Evolutionary conservation across 2,797 vertebrate genomes (phyloP).

Genomic region (Liparis tanakae): DNA sequence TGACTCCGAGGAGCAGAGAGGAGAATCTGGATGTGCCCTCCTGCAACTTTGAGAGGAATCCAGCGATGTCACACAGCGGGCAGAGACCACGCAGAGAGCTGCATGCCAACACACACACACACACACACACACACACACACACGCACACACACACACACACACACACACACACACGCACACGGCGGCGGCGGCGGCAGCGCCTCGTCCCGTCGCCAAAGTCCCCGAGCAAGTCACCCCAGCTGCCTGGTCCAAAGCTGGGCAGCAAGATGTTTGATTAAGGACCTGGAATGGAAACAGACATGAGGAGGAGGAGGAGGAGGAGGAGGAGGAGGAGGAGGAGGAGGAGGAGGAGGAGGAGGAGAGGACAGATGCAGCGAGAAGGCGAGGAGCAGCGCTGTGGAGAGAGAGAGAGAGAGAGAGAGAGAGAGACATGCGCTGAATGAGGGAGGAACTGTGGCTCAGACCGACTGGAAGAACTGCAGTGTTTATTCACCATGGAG

Average conservation of each 20-base stretch:
- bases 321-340: conserved; percentile 51
- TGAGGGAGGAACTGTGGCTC: conserved; percentile 61
- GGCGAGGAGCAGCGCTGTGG: conserved; percentile 65
- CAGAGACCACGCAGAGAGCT: conserved; percentile 50
- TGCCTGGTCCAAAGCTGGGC: conserved; percentile 60
- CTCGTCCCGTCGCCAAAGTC: conserved; percentile 70
- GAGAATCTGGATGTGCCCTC: conserved; percentile 35
- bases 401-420: conserved; percentile 56
- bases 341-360: conserved; percentile 45
- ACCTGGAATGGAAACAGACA: conserved; percentile 49
- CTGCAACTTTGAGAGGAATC: conserved; percentile 63
- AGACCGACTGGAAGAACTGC: conserved; percentile 77
- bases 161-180: too few species aligned
- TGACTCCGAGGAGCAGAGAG: conserved; percentile 37
- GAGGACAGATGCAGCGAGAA: conserved; percentile 75
- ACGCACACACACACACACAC: too few species aligned
- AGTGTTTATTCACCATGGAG: conserved; percentile 72
- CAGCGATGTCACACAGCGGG: conserved; percentile 36
- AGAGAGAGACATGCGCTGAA: conserved; percentile 57
- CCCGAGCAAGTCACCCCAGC: conserved; percentile 37
- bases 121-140: too few species aligned
- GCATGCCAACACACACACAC: conserved; percentile 33
- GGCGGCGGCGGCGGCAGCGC: too few species aligned
- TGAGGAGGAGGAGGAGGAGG: conserved; percentile 44
- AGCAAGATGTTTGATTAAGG: conserved; percentile 58